Base-by-base conservation (phyloP, 1,140 invertebrate species). In the Drosophila setifemur region DNA sequence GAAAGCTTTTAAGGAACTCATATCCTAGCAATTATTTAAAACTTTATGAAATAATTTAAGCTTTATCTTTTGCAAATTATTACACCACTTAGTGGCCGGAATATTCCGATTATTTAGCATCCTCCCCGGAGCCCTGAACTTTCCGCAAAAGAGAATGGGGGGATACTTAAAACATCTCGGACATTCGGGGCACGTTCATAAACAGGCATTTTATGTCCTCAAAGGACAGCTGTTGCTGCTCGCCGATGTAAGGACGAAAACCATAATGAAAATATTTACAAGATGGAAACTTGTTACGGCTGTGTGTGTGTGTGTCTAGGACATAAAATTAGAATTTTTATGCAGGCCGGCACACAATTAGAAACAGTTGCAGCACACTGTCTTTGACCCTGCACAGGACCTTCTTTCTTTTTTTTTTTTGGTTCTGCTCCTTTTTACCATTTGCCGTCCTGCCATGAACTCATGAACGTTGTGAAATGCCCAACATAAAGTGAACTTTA, bases 281-380 rank as follows among this genome's bases (percentile, higher is more conserved):
- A 72, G 68, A 72, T 58, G 69, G 43, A 72, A 71, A 72, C 69
- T 72, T 72, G 69, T 72, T 72, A 47, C 40, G 35, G 23, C 49
- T 54, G 29, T 70, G 57, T 52, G 21, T 37, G 33, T 39, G n/a
- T n/a, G n/a, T n/a, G n/a, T 47, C 26, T 37, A 28, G 60, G 33
- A 57, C 82, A 81, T 86, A 76, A 86, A 86, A 86, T 86, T 86
- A 81, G 68, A 68, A 86, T 86, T 87, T 86, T 86, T 76, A 86
- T 86, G 81, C 81, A 50, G 39, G 44, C 48, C 45, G 26, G 21
- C 68, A 61, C 45, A 77, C 77, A 82, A 75, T 81, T 81, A 81
- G 48, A 63, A 55, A 33, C 58, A 74, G 57, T 49, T 35, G 35
- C 52, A 48, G 37, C 58, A 49, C 19, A 52, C 31, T 49, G 43